Conservation (phyloP, 2,113 vertebrate genomes). For the Fregetta grallaria region DNA sequence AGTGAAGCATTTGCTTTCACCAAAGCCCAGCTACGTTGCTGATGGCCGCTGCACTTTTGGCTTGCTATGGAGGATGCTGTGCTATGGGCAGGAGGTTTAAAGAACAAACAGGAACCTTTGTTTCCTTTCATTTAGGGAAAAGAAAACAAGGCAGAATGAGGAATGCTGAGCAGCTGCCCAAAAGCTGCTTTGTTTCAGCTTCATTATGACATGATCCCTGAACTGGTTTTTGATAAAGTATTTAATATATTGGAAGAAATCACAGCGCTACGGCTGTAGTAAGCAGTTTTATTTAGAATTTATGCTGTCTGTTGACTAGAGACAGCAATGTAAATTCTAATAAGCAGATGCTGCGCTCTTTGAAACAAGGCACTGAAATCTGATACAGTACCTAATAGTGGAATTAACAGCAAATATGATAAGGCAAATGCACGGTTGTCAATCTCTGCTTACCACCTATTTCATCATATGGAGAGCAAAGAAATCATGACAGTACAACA, state of each 20-base stretch:
- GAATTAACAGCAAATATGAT: constrained; percentile 1
- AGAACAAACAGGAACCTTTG: constrained; percentile 67
- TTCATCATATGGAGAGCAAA: background rate
- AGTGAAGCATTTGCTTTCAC: background rate
- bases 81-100: constrained; percentile 13
- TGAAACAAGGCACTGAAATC: background rate
- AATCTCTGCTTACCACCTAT: background rate
- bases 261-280: background rate
- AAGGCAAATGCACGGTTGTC: background rate
- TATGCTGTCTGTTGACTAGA: background rate
- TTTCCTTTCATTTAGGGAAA: constrained; percentile 52
- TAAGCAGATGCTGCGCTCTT: background rate
- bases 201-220: background rate
- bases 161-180: constrained; percentile 30
- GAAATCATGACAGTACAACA: background rate
- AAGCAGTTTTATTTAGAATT: background rate
- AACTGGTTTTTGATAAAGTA: background rate
- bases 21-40: background rate
- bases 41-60: background rate
- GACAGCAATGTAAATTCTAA: background rate
- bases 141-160: constrained; percentile 35
- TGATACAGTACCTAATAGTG: background rate
- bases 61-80: constrained; percentile 35
- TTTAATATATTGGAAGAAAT: background rate
- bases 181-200: constrained; percentile 30